Evolutionary conservation across 2,888 invertebrate species (phyloP).

Genomic region (Ethmia dodecea): DNA sequence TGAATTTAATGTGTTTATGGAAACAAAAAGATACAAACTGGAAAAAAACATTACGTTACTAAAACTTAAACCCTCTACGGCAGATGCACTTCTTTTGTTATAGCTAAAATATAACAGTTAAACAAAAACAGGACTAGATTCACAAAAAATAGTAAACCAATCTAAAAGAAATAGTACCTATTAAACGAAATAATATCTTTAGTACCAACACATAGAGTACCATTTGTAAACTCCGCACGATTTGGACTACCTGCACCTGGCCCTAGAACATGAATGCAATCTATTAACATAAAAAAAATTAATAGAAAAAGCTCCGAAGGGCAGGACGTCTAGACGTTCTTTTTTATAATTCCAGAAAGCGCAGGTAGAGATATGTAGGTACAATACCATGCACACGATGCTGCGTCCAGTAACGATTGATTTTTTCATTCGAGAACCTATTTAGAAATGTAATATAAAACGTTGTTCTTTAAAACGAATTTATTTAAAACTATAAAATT

Average conservation of each 20-base stretch:
- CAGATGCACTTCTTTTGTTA: neutral
- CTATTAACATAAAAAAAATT: constrained; percentile 61
- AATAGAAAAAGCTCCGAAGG: constrained; percentile 63
- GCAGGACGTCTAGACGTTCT: constrained; percentile 71
- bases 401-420: too few species aligned
- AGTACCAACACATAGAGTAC: constrained; percentile 42
- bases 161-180: constrained; percentile 12
- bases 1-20: too few species aligned
- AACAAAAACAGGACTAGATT: constrained; percentile 17
- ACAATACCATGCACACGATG: too few species aligned
- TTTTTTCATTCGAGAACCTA: too few species aligned
- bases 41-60: too few species aligned
- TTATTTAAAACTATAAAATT: neutral
- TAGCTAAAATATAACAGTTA: constrained; percentile 5
- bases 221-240: constrained; percentile 36
- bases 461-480: neutral
- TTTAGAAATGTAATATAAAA: too few species aligned
- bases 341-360: constrained; percentile 58
- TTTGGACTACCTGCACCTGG: constrained; percentile 61
- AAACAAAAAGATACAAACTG: too few species aligned
- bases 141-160: constrained; percentile 15
- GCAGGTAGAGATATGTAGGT: constrained; percentile 60
- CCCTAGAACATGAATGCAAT: constrained; percentile 57
- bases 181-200: constrained; percentile 13
- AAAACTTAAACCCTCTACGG: too few species aligned